phyloP scores from a whole-genome alignment of 1,140 invertebrate genomes.

The Propsilocerus akamusi region DNA sequence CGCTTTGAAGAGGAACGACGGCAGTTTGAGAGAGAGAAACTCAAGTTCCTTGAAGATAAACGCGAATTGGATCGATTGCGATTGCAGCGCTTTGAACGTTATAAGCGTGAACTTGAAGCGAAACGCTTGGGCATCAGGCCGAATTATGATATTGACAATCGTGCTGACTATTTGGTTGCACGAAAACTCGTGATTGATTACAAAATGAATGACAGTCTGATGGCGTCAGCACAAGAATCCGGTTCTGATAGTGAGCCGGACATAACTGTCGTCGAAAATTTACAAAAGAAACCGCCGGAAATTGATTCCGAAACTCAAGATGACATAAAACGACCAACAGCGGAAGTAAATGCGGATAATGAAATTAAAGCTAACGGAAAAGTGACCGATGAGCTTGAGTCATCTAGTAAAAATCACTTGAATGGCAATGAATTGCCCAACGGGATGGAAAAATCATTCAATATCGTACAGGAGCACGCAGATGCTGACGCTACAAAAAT shows the following conservation, averaged over 20 bases:
- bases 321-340: background rate
- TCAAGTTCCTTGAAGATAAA: slow-evolving; percentile 19
- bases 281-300: background rate
- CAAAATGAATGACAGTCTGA: background rate
- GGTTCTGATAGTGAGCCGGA: background rate
- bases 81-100: slow-evolving; percentile 18
- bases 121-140: background rate
- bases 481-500: background rate
- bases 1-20: slow-evolving; percentile 22
- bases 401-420: background rate
- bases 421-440: background rate
- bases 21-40: slow-evolving; percentile 21
- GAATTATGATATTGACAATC: slow-evolving; percentile 1
- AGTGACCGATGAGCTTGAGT: background rate
- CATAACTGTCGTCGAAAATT: background rate
- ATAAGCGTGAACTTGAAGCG: slow-evolving; percentile 13
- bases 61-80: slow-evolving; percentile 18
- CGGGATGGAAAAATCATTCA: background rate
- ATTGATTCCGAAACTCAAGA: background rate
- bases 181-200: background rate
- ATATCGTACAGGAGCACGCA: background rate
- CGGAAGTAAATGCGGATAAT: background rate
- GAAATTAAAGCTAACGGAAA: background rate
- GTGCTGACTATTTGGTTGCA: background rate
- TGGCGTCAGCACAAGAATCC: background rate